Evolutionary conservation across 1,140 invertebrate species (phyloP), one percentile per base, ranked within the genome.

Genomic region (Drosophila neocordata): DNA sequence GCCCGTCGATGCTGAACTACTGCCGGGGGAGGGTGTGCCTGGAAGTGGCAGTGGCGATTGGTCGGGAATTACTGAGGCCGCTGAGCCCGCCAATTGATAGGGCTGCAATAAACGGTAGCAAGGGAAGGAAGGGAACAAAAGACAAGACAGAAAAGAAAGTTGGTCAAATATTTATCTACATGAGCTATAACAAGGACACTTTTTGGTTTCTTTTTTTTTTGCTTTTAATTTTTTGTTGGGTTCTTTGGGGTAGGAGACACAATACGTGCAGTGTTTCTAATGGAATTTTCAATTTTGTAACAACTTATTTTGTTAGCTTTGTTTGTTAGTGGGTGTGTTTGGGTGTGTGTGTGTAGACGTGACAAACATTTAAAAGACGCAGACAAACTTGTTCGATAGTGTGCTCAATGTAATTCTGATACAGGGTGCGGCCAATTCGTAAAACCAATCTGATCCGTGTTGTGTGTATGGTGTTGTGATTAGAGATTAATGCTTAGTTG

Each of bases 21-120:
- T 92, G 91, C 90, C 91, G 63, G 91, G 91, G 91, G 91, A 92
- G 90, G 91, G 90, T 91, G 91, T 92, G 85, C 89, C 91, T 70
- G 90, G 91, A 85, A 90, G 90, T 91, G 90, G 90, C 90, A 90
- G 90, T 91, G 85, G 91, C 91, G 90, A 92, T 91, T 73, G 91
- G 91, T 90, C 91, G 80, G 77, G 91, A 87, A 82, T 92, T 91
- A 76, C 91, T 79, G 90, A 92, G 91, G 24, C 91, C 91, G 80
- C 91, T 92, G 90, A 92, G 89, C 57, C 91, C 91, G 67, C 91
- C 91, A 91, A 92, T 91, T 79, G 91, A 91, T 89, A 91, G 87
- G 90, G 91, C 91, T 92, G 76, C 69, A 89, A 90, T 18, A 65
- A 56, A 81, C 58, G n/a, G 62, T 8, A 4, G 24, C 12, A 63